Percentiles rank a stretch among this genome's conserved stretches.
phyloP scores from a whole-genome alignment of 2,113 vertebrate species.

The Tichodroma muraria region DNA sequence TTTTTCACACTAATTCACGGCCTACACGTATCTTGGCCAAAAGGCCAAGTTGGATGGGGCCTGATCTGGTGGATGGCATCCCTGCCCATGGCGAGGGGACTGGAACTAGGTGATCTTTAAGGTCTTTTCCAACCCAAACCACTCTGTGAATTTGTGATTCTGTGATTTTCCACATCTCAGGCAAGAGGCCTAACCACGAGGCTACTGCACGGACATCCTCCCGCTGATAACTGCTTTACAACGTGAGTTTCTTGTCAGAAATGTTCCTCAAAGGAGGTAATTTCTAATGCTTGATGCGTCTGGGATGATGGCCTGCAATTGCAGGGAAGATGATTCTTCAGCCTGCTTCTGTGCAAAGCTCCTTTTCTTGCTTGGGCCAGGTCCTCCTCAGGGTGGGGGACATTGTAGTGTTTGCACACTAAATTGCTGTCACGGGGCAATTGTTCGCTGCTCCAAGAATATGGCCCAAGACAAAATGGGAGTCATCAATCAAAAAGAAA shows the following conservation, averaged over 20 bases:
- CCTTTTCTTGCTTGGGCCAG: not conserved
- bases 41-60: not conserved
- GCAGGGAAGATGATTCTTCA: not conserved
- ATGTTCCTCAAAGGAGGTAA: not conserved
- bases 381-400: not conserved
- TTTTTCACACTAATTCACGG: not conserved
- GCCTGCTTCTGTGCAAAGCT: not conserved
- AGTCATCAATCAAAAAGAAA: conserved; percentile 26
- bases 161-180: not conserved
- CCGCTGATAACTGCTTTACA: fast-evolving
- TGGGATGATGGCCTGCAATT: not conserved
- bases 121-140: not conserved
- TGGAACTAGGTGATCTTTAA: not conserved
- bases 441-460: not conserved
- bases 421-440: not conserved
- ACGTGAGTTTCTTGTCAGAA: not conserved
- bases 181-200: not conserved
- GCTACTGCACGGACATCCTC: not conserved
- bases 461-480: not conserved
- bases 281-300: not conserved
- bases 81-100: fast-evolving
- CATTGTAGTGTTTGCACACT: not conserved
- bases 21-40: not conserved
- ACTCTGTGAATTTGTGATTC: not conserved
- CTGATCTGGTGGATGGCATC: not conserved